Conservation (phyloP, 2,888 invertebrate species). For the Chymomyza amoena region DNA sequence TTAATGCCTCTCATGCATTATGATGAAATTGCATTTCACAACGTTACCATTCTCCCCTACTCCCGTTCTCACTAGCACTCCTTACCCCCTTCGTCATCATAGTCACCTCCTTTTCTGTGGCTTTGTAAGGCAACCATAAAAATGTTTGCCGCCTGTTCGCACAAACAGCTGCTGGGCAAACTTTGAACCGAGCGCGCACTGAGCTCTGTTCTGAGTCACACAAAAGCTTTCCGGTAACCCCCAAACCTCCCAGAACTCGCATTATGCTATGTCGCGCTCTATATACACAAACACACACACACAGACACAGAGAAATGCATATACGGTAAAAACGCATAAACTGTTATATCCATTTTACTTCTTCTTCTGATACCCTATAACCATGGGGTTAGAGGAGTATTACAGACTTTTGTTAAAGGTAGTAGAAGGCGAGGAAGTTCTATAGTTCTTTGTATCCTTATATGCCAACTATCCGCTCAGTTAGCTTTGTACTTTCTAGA, state of each 20-base stretch:
- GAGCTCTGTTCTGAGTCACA: not conserved
- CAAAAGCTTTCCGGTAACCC: not conserved
- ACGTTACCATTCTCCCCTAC: not conserved
- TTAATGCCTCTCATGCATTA: not conserved
- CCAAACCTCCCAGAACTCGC: not conserved
- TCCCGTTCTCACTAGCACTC: not conserved
- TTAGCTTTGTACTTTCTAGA: too few species aligned
- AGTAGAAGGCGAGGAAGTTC: too few species aligned
- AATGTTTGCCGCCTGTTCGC: not conserved
- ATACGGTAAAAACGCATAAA: not conserved
- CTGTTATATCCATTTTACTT: conserved; percentile 5
- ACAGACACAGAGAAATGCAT: not conserved
- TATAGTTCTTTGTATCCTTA: too few species aligned
- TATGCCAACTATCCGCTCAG: too few species aligned
- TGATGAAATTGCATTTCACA: not conserved
- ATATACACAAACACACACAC: not conserved
- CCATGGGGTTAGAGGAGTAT: too few species aligned
- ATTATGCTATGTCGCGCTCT: conserved; percentile 1
- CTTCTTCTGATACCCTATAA: too few species aligned
- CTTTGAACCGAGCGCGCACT: not conserved
- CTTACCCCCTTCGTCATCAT: not conserved
- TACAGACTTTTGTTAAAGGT: too few species aligned
- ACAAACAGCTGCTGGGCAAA: conserved; percentile 1
- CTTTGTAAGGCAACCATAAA: not conserved
- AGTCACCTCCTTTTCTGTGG: not conserved